Evolutionary conservation across 2,888 invertebrate species (phyloP).

Genomic region (Drosophila histrio): DNA sequence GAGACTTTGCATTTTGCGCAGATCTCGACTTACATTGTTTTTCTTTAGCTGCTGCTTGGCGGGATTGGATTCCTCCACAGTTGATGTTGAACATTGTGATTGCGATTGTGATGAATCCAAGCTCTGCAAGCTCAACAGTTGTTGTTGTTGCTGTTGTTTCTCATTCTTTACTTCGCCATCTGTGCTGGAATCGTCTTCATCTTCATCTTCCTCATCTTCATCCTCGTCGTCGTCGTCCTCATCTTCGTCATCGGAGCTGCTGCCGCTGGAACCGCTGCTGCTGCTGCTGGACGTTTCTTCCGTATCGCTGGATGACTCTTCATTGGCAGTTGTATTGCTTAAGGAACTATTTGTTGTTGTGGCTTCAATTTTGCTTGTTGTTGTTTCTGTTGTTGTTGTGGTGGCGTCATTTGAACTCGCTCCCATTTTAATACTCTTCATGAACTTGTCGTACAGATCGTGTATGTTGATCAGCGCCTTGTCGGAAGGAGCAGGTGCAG

Average conservation of each 20-base stretch:
- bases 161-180: slow-evolving; percentile 20
- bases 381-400: not conserved
- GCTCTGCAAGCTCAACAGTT: slow-evolving; percentile 10
- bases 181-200: slow-evolving; percentile 62
- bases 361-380: not conserved
- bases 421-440: slow-evolving; percentile 81
- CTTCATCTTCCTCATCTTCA: slow-evolving; percentile 29
- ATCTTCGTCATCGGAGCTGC: slow-evolving; percentile 1
- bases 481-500: not conserved
- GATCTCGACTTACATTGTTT: slow-evolving; percentile 79
- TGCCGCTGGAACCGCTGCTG: too few relatives aligned
- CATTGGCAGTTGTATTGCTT: slow-evolving; percentile 59
- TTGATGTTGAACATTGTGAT: not conserved
- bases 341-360: slow-evolving; percentile 43
- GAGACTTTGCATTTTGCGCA: slow-evolving; percentile 80
- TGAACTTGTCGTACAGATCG: slow-evolving; percentile 82
- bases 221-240: not conserved
- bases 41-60: slow-evolving; percentile 50
- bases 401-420: slow-evolving; percentile 24
- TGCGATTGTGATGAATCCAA: slow-evolving; percentile 28
- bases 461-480: slow-evolving; percentile 77
- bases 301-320: too few relatives aligned
- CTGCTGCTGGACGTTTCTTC: too few relatives aligned
- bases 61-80: slow-evolving; percentile 27
- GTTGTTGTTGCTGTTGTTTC: slow-evolving; percentile 15